phyloP scores from a whole-genome alignment of 2,888 invertebrate species.

The Dromius quadrimaculatus region DNA sequence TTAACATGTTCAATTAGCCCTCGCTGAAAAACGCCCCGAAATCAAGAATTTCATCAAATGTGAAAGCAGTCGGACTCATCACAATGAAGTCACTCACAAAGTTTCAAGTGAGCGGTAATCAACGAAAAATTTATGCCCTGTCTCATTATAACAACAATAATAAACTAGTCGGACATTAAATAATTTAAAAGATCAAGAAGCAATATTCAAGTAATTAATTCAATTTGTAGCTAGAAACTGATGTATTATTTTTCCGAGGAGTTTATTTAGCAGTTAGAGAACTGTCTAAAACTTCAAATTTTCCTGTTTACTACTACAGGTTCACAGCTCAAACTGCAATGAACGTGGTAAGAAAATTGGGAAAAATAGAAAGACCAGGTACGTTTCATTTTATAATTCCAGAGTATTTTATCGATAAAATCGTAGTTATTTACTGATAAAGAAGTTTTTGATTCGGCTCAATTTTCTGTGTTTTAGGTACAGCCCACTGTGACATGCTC shows the following conservation, averaged over 20 bases:
- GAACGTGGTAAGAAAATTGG: slow-evolving; percentile 56
- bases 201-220: background rate
- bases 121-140: too few species aligned
- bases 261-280: slow-evolving; percentile 57
- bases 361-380: slow-evolving; percentile 58
- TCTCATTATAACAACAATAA: too few species aligned
- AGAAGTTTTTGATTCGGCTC: too few species aligned
- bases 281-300: slow-evolving; percentile 57
- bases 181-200: too few species aligned
- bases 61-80: too few species aligned
- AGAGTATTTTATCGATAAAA: background rate
- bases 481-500: slow-evolving; percentile 57
- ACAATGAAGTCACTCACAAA: too few species aligned
- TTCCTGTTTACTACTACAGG: slow-evolving; percentile 61
- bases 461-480: slow-evolving; percentile 52
- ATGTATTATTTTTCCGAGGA: slow-evolving; percentile 60
- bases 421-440: background rate
- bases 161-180: too few species aligned
- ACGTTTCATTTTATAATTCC: background rate
- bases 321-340: slow-evolving; percentile 58
- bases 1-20: too few species aligned
- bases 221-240: slow-evolving; percentile 61
- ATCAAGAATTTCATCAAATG: too few species aligned
- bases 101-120: too few species aligned
- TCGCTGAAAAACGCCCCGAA: too few species aligned